Percentiles rank a stretch among this genome's conserved stretches.
These are phyloP conservation scores for Ericerus pela DNA, from an alignment of 1,140 invertebrate genomes.

Conservation along the genomic window DNA sequence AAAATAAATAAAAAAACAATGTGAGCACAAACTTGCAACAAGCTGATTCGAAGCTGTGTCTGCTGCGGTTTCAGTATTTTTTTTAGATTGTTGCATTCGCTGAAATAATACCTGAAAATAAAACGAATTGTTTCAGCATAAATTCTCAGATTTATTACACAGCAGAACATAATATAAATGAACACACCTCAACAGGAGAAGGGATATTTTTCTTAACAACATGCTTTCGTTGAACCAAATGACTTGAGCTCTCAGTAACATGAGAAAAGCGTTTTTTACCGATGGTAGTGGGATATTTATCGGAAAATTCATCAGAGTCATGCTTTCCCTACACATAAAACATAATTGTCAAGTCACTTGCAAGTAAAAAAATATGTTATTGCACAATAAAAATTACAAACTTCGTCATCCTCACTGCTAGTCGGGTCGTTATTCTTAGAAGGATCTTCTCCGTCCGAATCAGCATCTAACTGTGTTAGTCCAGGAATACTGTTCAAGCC, in stretches of 20 bases:
- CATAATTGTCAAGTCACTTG: too few species aligned
- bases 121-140: not conserved
- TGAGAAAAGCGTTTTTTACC: not conserved
- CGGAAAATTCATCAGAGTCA: too few species aligned
- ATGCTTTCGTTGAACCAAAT: not conserved
- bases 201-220: not conserved
- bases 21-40: not conserved
- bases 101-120: constrained; percentile 1
- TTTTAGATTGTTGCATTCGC: not conserved
- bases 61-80: not conserved
- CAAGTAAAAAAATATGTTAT: too few species aligned
- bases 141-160: not conserved
- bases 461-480: too few species aligned
- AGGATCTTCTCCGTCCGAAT: too few species aligned
- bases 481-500: too few species aligned
- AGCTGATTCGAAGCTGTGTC: not conserved
- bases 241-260: not conserved
- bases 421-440: too few species aligned
- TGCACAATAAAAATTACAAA: too few species aligned
- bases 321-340: too few species aligned
- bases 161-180: not conserved
- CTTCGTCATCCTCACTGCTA: not conserved
- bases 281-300: not conserved
- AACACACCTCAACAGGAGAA: not conserved
- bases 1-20: not conserved